Percentiles rank a stretch among this genome's conserved stretches.
These are phyloP conservation scores for Takifugu bimaculatus DNA, from an alignment of 2,113 vertebrate genomes.

Conservation along the genomic window DNA sequence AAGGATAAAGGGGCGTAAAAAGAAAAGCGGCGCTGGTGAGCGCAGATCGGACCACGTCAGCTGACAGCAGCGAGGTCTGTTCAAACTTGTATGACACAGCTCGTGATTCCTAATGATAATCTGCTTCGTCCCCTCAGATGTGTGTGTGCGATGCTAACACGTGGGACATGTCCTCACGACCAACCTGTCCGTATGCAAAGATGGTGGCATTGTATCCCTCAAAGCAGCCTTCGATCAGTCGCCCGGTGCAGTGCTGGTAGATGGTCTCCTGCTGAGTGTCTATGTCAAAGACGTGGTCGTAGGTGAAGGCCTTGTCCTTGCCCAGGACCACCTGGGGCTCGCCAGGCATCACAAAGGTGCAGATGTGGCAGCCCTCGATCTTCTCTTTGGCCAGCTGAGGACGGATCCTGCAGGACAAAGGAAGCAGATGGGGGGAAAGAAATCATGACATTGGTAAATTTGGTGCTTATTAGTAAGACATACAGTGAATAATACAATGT, in stretches of 20 bases:
- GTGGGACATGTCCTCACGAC: not conserved
- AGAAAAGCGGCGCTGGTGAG: conserved; percentile 1
- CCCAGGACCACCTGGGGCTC: conserved; percentile 96
- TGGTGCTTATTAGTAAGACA: not conserved
- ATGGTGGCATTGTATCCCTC: conserved; percentile 98
- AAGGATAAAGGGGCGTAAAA: too few species aligned
- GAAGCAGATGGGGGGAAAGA: not conserved
- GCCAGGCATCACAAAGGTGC: conserved; percentile 89
- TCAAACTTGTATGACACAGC: conserved; percentile 24
- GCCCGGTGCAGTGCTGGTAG: conserved; percentile 88
- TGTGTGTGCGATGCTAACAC: not conserved
- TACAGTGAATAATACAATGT: too few species aligned
- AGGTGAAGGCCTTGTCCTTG: conserved; percentile 98
- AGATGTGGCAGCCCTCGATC: conserved; percentile 98
- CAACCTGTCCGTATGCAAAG: conserved; percentile 91
- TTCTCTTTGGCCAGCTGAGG: conserved; percentile 95
- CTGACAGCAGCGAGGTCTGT: conserved; percentile 29
- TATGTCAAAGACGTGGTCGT: conserved; percentile 93
- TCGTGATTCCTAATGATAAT: conserved; percentile 32
- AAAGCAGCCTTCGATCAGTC: conserved; percentile 93
- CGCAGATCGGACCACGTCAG: conserved; percentile 48
- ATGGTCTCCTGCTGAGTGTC: conserved; percentile 87
- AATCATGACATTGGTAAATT: not conserved
- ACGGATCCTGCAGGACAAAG: conserved; percentile 80
- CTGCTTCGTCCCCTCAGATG: conserved; percentile 7